Evolutionary conservation across 2,888 invertebrate species (phyloP).

Genomic region (Ligdia adustata): DNA sequence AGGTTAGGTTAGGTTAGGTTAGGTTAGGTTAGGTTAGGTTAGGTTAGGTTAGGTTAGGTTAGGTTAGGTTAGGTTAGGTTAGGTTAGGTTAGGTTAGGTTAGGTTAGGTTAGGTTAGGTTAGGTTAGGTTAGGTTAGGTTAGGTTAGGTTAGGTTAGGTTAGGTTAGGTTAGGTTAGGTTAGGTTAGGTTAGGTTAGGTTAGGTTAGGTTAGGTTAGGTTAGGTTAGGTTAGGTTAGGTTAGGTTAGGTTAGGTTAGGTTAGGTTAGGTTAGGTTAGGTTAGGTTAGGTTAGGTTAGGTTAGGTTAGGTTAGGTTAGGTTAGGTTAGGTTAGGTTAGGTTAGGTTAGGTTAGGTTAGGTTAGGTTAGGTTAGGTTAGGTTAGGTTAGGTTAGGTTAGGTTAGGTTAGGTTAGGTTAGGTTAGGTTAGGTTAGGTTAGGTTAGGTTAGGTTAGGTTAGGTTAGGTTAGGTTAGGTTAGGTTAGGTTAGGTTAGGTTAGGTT

Average conservation of each 20-base stretch:
- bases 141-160: slow-evolving; percentile 16
- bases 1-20: slow-evolving; percentile 12
- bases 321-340: slow-evolving; percentile 16
- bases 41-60: slow-evolving; percentile 16
- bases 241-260: slow-evolving; percentile 16
- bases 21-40: slow-evolving; percentile 15
- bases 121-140: slow-evolving; percentile 13
- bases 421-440: slow-evolving; percentile 15
- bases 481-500: slow-evolving; percentile 15
- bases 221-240: slow-evolving; percentile 16
- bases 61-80: slow-evolving; percentile 16
- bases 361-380: slow-evolving; percentile 16
- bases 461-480: slow-evolving; percentile 14
- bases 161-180: slow-evolving; percentile 16
- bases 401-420: slow-evolving; percentile 16
- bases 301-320: slow-evolving; percentile 16
- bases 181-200: slow-evolving; percentile 16
- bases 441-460: slow-evolving; percentile 16
- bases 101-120: slow-evolving; percentile 16
- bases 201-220: slow-evolving; percentile 16
- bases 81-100: slow-evolving; percentile 16
- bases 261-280: slow-evolving; percentile 15
- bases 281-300: slow-evolving; percentile 13
- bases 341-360: slow-evolving; percentile 16
- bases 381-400: slow-evolving; percentile 16